Conservation (phyloP, 2,888 invertebrate genomes). For the Pollenia amentaria region DNA sequence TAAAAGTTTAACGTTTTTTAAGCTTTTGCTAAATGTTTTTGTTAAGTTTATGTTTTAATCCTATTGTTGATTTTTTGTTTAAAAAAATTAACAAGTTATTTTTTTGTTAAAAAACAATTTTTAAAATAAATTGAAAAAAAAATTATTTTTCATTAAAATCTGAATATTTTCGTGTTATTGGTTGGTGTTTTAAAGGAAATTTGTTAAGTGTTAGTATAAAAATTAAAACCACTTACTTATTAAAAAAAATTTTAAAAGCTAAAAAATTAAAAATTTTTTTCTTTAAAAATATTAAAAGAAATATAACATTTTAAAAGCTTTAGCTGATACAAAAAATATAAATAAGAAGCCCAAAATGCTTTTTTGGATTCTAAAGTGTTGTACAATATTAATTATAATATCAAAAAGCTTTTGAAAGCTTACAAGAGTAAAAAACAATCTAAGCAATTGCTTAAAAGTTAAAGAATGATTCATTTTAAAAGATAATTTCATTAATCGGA, state of each 20-base stretch:
- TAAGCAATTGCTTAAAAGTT: too few relatives aligned
- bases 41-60: constrained; percentile 72
- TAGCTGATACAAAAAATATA: too few relatives aligned
- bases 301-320: too few relatives aligned
- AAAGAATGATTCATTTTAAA: too few relatives aligned
- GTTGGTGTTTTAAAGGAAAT: constrained; percentile 34
- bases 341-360: too few relatives aligned
- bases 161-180: constrained; percentile 22
- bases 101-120: constrained; percentile 32
- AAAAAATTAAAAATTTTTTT: neutral
- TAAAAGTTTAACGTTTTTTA: neutral
- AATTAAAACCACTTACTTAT: neutral
- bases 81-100: neutral
- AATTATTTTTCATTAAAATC: constrained; percentile 7
- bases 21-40: constrained; percentile 67
- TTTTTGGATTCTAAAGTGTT: too few relatives aligned
- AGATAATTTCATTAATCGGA: too few relatives aligned
- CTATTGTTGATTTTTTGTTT: constrained; percentile 47
- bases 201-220: constrained; percentile 73
- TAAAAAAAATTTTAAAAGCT: neutral
- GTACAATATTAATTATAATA: too few relatives aligned
- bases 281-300: neutral
- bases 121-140: too few relatives aligned
- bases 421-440: too few relatives aligned
- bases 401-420: too few relatives aligned